These are phyloP conservation scores for Ceyx margarethae DNA, from an alignment of 2,113 vertebrate genomes.

Conservation along the genomic window DNA sequence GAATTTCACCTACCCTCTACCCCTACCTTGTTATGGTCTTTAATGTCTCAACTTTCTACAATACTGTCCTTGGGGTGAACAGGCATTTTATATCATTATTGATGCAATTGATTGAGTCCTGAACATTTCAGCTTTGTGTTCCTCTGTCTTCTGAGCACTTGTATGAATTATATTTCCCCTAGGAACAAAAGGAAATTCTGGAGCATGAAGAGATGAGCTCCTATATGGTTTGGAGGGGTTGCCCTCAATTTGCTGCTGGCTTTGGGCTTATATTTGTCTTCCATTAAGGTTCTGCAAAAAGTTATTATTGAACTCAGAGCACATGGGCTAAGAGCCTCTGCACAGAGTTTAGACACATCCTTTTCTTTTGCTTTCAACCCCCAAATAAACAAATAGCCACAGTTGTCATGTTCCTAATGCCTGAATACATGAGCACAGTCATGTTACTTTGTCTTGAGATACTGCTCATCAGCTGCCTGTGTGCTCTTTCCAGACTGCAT, in stretches of 20 bases:
- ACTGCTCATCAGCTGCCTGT: not conserved
- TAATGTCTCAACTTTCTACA: not conserved
- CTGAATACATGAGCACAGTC: not conserved
- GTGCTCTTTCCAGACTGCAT: not conserved
- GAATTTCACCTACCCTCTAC: not conserved
- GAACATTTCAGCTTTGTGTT: not conserved
- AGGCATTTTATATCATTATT: not conserved
- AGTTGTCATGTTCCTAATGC: not conserved
- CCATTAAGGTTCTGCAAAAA: not conserved
- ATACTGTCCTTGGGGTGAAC: not conserved
- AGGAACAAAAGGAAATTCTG: not conserved
- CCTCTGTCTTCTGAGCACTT: not conserved
- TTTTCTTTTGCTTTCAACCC: not conserved
- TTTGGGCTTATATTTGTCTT: not conserved
- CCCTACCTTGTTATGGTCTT: not conserved
- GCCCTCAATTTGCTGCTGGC: not conserved
- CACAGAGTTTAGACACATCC: not conserved
- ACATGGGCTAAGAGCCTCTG: not conserved
- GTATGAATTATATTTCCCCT: not conserved
- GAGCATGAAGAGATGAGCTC: not conserved
- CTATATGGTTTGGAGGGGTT: not conserved
- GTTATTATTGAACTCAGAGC: not conserved
- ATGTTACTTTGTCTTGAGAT: not conserved
- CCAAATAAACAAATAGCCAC: not conserved
- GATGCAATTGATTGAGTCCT: not conserved